Evolutionary conservation across 2,113 vertebrate genomes (phyloP).

Genomic region (Podarcis muralis): DNA sequence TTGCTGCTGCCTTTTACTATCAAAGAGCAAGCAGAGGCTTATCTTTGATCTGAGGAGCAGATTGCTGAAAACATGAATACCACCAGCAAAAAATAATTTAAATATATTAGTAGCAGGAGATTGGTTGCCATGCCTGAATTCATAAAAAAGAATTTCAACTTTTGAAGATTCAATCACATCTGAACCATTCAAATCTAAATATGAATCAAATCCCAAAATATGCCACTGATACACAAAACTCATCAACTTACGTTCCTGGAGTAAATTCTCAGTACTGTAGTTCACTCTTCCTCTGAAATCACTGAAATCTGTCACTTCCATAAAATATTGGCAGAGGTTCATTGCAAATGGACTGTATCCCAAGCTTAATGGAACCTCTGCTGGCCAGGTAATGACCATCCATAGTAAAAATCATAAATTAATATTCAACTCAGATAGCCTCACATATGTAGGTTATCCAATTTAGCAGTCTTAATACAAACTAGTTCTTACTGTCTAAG

Average conservation of each 20-base stretch:
- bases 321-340: slow-evolving; percentile 65
- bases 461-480: slow-evolving; percentile 17
- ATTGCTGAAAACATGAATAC: too few relatives aligned
- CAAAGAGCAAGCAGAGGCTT: too few relatives aligned
- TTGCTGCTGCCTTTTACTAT: too few relatives aligned
- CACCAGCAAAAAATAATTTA: too few relatives aligned
- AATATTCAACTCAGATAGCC: slow-evolving; percentile 24
- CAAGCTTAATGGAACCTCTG: slow-evolving; percentile 47
- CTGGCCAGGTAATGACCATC: slow-evolving; percentile 45
- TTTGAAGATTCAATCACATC: too few relatives aligned
- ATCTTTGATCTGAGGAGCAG: too few relatives aligned
- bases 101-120: too few relatives aligned
- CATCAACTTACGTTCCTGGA: slow-evolving; percentile 46
- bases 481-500: slow-evolving; percentile 40
- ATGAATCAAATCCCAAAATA: slow-evolving; percentile 54
- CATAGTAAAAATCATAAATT: slow-evolving; percentile 46
- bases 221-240: slow-evolving; percentile 60
- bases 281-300: slow-evolving; percentile 64
- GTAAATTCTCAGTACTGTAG: slow-evolving; percentile 43
- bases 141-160: too few relatives aligned
- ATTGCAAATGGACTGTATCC: slow-evolving; percentile 68
- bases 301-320: slow-evolving; percentile 54
- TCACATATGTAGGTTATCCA: slow-evolving; percentile 20
- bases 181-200: slow-evolving; percentile 61
- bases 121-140: too few relatives aligned